Evolutionary conservation across 2,888 invertebrate species (phyloP).

Genomic region (Electrophaes corylata): DNA sequence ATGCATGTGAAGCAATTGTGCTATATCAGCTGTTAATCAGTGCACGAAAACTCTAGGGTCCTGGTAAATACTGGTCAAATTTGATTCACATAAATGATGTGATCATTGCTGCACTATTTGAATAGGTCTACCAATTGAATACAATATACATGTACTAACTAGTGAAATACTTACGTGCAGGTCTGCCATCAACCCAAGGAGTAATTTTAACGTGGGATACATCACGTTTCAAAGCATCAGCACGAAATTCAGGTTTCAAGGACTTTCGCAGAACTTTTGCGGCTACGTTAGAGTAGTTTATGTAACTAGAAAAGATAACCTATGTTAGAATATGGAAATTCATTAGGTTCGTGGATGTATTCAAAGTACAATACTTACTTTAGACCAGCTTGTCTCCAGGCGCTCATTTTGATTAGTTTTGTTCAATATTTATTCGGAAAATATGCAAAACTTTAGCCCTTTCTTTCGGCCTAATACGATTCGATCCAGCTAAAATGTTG

Average conservation of each 20-base stretch:
- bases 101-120: too few species aligned
- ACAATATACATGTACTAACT: too few species aligned
- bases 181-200: constrained; percentile 95
- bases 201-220: constrained; percentile 91
- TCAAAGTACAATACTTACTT: constrained; percentile 85
- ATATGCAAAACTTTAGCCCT: constrained; percentile 22
- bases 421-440: constrained; percentile 30
- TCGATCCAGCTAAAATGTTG: background rate
- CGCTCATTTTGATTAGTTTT: constrained; percentile 84
- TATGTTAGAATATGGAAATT: constrained; percentile 19
- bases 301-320: constrained; percentile 88
- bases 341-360: background rate
- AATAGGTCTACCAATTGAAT: too few species aligned
- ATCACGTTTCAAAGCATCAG: constrained; percentile 90
- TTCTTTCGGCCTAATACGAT: background rate
- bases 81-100: too few species aligned
- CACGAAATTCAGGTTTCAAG: constrained; percentile 89
- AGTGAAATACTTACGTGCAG: constrained; percentile 87
- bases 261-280: constrained; percentile 92
- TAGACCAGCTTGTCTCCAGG: constrained; percentile 93
- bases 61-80: too few species aligned
- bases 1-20: background rate
- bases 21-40: background rate
- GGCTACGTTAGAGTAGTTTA: constrained; percentile 97
- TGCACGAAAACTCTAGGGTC: too few species aligned